These are phyloP conservation scores for Tineola bisselliella DNA, from an alignment of 2,888 invertebrate species.

Conservation along the genomic window DNA sequence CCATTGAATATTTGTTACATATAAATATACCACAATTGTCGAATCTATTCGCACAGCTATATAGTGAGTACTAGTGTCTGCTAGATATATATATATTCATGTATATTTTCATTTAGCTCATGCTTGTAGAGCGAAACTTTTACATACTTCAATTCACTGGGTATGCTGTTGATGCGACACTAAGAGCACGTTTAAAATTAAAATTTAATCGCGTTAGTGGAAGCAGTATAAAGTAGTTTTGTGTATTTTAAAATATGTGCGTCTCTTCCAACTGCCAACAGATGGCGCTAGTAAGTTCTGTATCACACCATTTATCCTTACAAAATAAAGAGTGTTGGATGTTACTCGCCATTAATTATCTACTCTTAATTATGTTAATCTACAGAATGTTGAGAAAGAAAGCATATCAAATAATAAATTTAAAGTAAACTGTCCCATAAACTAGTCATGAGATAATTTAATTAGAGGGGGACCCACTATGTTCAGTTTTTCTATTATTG, in stretches of 20 bases:
- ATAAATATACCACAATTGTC: not conserved
- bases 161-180: not conserved
- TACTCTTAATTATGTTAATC: too few species aligned
- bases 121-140: constrained; percentile 57
- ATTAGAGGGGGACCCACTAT: too few species aligned
- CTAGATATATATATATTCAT: not conserved
- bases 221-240: not conserved
- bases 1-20: not conserved
- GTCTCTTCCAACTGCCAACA: not conserved
- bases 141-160: constrained; percentile 63
- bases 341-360: too few species aligned
- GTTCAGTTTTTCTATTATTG: too few species aligned
- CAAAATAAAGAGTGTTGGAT: too few species aligned
- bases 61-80: not conserved
- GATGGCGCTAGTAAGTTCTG: too few species aligned
- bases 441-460: too few species aligned
- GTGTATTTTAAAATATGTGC: not conserved
- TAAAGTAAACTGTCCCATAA: too few species aligned
- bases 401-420: too few species aligned
- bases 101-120: constrained; percentile 43
- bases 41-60: not conserved
- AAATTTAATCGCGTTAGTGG: not conserved
- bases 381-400: too few species aligned
- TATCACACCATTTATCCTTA: too few species aligned
- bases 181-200: not conserved